These are phyloP conservation scores for Maniola hyperantus DNA, from an alignment of 2,888 invertebrate species.

Conservation along the genomic window DNA sequence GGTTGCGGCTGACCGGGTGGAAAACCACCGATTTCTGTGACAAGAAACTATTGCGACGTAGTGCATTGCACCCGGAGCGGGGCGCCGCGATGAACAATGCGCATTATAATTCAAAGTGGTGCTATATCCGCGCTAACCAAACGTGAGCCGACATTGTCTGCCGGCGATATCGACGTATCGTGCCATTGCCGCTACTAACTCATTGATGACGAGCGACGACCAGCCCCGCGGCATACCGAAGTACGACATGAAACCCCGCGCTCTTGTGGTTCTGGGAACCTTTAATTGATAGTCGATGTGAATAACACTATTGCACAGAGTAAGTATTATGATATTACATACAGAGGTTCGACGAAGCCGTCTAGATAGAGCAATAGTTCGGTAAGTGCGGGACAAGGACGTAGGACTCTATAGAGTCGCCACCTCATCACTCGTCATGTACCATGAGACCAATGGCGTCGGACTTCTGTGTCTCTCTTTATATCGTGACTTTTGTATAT, in stretches of 20 bases:
- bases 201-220: slow-evolving; percentile 50
- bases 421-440: too few relatives aligned
- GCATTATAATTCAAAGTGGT: slow-evolving; percentile 79
- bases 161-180: slow-evolving; percentile 43
- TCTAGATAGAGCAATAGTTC: too few relatives aligned
- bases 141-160: slow-evolving; percentile 53
- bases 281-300: slow-evolving; percentile 10
- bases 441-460: too few relatives aligned
- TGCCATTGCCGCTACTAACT: slow-evolving; percentile 44
- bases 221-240: slow-evolving; percentile 38
- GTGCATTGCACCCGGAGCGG: slow-evolving; percentile 77
- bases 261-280: not conserved
- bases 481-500: slow-evolving; percentile 9
- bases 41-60: slow-evolving; percentile 70
- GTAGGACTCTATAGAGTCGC: too few relatives aligned
- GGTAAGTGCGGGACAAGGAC: too few relatives aligned
- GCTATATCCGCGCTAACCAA: slow-evolving; percentile 76
- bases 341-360: too few relatives aligned
- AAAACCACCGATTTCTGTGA: slow-evolving; percentile 69
- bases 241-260: not conserved
- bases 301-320: too few relatives aligned
- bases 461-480: too few relatives aligned
- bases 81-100: slow-evolving; percentile 72
- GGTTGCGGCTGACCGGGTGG: slow-evolving; percentile 48
- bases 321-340: too few relatives aligned